These are phyloP conservation scores for Aphelocoma coerulescens DNA, from an alignment of 2,113 vertebrate species.

Conservation along the genomic window DNA sequence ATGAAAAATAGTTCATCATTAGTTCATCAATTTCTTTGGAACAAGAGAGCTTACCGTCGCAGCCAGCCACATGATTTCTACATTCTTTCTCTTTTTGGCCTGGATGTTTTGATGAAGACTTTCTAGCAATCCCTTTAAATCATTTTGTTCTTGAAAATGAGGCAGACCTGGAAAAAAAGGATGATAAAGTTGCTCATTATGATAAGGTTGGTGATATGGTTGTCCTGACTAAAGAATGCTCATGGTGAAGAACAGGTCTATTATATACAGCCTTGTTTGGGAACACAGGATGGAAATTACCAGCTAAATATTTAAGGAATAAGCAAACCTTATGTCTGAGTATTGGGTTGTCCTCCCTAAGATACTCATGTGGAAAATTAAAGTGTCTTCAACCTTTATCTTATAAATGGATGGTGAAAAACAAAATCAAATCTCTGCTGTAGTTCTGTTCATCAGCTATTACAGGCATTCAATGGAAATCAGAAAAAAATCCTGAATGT, in stretches of 20 bases:
- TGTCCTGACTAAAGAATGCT: neutral
- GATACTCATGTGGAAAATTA: neutral
- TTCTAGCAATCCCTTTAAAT: slow-evolving; percentile 93
- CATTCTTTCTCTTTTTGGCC: slow-evolving; percentile 95
- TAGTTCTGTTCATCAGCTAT: neutral
- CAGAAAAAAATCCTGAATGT: neutral
- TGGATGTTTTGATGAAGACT: slow-evolving; percentile 94
- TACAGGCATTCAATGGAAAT: neutral
- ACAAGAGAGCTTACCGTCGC: slow-evolving; percentile 78
- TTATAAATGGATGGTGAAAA: neutral
- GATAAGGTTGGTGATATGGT: neutral
- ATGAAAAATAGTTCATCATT: neutral
- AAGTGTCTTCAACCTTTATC: neutral
- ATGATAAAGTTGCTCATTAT: neutral
- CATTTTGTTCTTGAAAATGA: slow-evolving; percentile 89
- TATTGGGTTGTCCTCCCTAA: neutral
- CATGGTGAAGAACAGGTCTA: neutral
- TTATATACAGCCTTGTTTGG: neutral
- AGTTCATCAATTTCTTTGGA: neutral
- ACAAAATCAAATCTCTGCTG: neutral
- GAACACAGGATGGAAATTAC: neutral
- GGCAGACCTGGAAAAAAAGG: slow-evolving; percentile 80
- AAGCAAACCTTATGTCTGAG: neutral
- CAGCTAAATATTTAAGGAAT: neutral
- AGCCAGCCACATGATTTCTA: slow-evolving; percentile 96